Evolutionary conservation across 2,113 vertebrate genomes (phyloP).

Genomic region (Argyrosomus japonicus): DNA sequence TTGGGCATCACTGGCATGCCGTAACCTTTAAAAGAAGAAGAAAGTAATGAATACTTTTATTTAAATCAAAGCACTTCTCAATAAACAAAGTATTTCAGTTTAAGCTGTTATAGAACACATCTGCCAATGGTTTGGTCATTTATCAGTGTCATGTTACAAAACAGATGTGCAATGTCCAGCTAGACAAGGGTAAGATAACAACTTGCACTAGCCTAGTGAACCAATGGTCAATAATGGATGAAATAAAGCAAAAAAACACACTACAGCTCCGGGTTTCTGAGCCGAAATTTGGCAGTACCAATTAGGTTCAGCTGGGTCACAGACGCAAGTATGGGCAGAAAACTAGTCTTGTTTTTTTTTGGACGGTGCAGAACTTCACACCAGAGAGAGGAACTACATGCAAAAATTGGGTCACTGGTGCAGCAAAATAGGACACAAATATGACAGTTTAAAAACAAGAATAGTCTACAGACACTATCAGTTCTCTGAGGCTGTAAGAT

Average conservation of each 20-base stretch:
- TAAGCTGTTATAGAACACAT: neutral
- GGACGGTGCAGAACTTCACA: neutral
- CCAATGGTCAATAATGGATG: neutral
- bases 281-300: neutral
- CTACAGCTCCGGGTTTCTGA: neutral
- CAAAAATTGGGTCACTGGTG: no score
- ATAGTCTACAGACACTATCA: no score
- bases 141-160: neutral
- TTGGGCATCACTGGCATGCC: constrained; percentile 77
- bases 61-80: neutral
- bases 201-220: no score
- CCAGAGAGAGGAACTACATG: no score
- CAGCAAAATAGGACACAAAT: neutral
- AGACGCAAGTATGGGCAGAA: neutral
- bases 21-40: constrained; percentile 67
- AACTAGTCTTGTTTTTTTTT: neutral
- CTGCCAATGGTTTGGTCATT: neutral
- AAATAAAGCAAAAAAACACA: neutral
- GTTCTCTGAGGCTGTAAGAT: neutral
- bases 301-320: neutral
- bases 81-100: neutral
- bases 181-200: no score
- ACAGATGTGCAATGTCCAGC: no score
- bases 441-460: neutral
- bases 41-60: neutral